A percentile compares a stretch with the other conserved stretches of the same genome.
These are phyloP conservation scores for Pteruthius melanotis DNA, from an alignment of 2,113 vertebrate genomes.

Conservation along the genomic window DNA sequence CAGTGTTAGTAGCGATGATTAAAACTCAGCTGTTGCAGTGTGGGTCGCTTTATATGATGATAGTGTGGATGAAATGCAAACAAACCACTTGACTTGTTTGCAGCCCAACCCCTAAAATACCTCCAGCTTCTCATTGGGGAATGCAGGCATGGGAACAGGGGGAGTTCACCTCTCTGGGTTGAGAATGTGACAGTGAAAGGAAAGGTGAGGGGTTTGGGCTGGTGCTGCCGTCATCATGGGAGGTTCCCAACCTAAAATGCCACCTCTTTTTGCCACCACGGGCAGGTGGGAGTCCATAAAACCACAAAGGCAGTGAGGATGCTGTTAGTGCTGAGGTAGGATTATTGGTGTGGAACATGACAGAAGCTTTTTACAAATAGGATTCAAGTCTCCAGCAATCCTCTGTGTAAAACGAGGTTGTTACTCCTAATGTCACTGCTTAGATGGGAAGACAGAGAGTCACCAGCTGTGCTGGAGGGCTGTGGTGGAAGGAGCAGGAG, in stretches of 20 bases:
- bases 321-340: neutral
- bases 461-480: neutral
- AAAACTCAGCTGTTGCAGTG: neutral
- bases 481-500: neutral
- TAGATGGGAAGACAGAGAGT: neutral
- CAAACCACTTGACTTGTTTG: neutral
- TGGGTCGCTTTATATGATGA: neutral
- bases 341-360: neutral
- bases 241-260: neutral
- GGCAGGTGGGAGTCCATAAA: neutral
- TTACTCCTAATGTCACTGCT: neutral
- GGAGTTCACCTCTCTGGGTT: neutral
- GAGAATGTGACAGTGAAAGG: neutral
- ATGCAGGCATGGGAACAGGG: neutral
- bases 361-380: neutral
- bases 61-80: neutral
- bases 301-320: accelerated
- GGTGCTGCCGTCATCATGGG: neutral
- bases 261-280: neutral
- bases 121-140: neutral
- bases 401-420: neutral
- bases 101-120: neutral
- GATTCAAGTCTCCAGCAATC: neutral
- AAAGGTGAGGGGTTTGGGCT: neutral
- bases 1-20: neutral